Base-by-base conservation (phyloP, 2,113 vertebrate species). In the Eidolon helvum region DNA sequence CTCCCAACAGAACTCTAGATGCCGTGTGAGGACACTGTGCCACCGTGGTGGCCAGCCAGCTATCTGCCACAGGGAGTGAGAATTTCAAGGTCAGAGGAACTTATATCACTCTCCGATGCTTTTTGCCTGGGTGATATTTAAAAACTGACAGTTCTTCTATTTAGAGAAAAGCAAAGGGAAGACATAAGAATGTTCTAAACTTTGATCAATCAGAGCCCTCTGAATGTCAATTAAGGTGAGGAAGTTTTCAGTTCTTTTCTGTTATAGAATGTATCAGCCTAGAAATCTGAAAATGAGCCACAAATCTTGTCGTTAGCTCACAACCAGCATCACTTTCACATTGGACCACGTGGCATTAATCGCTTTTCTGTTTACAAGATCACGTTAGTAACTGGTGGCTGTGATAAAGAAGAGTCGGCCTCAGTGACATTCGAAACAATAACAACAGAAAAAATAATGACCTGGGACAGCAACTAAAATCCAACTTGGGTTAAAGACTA, bases 291-390 rank as follows among this genome's bases (percentile, higher is more conserved):
- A 85, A 79, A 79, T 38, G 10, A 90, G 61, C 30, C 21, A 48
- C 48, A 48, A 55, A 53, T 86, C 30, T 63, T 69, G 63, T 33
- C 21, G n/a, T 66, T 83, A 68, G 45, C 15, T 59, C n/a, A 90
- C 7, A 69, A 16, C 26, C 43, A 90, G 16, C 59, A 82, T 59
- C 16, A 24, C 10, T 59, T 86, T 21, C 53, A 11, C 48, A 75
- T 72, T 83, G 45, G 38, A 71, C 19, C 71, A 26, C 18, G 21
- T 74, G 65, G 26, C 59, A 26, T 78, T 91, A 87, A 63, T 63
- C 30, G 16, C 59, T 87, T 87, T 83, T 48, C 94, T 91, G 75
- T 50, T 86, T 91, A 66, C 28, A 88, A 38, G 40, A 63, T 38
- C 7, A 10, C 18, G 9, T 79, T 66, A 94, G 69, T 78, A 72